phyloP scores from a whole-genome alignment of 2,888 invertebrate species.

The Apantesis nais region DNA sequence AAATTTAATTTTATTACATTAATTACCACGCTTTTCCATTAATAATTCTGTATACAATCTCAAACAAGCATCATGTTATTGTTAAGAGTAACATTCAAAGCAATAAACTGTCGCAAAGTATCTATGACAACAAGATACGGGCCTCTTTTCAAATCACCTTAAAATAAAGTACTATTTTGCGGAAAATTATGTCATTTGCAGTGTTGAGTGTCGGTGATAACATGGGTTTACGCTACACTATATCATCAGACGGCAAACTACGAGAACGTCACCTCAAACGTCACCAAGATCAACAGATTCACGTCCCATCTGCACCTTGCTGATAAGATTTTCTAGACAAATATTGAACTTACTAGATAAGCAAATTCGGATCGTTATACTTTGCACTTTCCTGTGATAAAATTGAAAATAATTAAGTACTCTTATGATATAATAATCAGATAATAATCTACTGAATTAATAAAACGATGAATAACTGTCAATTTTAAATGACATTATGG shows the following conservation, averaged over 20 bases:
- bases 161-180: background rate
- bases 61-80: background rate
- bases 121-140: no score
- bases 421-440: constrained; percentile 58
- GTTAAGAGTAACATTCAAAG: background rate
- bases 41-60: background rate
- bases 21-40: background rate
- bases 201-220: constrained; percentile 1
- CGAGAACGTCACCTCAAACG: constrained; percentile 66
- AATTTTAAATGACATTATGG: constrained; percentile 34
- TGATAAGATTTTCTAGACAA: constrained; percentile 71
- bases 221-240: constrained; percentile 16
- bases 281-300: constrained; percentile 69
- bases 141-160: background rate
- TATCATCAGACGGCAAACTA: constrained; percentile 49
- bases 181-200: constrained; percentile 3
- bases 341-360: constrained; percentile 74
- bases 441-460: constrained; percentile 22
- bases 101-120: background rate
- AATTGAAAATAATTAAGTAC: constrained; percentile 65
- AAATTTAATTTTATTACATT: background rate
- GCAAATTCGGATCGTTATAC: constrained; percentile 77
- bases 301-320: constrained; percentile 66
- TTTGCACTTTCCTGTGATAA: constrained; percentile 76
- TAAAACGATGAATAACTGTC: constrained; percentile 27